These are phyloP conservation scores for Agriopis leucophaearia DNA, from an alignment of 2,888 invertebrate genomes.

Conservation along the genomic window DNA sequence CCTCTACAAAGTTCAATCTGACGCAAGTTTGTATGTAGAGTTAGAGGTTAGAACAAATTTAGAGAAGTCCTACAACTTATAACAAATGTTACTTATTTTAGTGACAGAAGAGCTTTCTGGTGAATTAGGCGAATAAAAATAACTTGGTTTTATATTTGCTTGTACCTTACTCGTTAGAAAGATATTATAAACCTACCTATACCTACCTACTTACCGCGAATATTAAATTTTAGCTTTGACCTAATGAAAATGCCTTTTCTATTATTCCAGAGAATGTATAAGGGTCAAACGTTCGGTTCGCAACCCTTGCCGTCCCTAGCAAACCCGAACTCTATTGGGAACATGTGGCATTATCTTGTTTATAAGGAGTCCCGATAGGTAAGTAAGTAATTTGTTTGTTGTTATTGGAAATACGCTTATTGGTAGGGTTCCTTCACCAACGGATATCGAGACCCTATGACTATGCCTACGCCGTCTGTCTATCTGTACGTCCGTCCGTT, in stretches of 20 bases:
- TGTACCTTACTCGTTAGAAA: neutral
- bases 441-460: neutral
- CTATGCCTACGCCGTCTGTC: too few relatives aligned
- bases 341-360: constrained; percentile 29
- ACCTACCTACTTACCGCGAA: neutral
- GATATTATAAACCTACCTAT: neutral
- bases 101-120: too few relatives aligned
- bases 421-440: neutral
- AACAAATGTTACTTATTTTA: too few relatives aligned
- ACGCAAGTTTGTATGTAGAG: too few relatives aligned
- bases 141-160: neutral
- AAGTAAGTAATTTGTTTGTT: constrained; percentile 14
- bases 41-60: too few relatives aligned
- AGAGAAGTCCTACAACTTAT: too few relatives aligned
- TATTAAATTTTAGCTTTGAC: constrained; percentile 19
- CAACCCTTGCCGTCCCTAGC: constrained; percentile 26
- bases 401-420: constrained; percentile 7
- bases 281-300: constrained; percentile 27
- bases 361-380: constrained; percentile 17
- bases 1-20: too few relatives aligned
- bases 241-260: constrained; percentile 23
- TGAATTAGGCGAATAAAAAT: too few relatives aligned
- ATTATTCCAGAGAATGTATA: constrained; percentile 28
- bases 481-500: too few relatives aligned
- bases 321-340: constrained; percentile 24